Percentiles rank a stretch among this genome's conserved stretches.
These are phyloP conservation scores for Phocoena sinus DNA, from an alignment of 2,113 vertebrate genomes.

Conservation along the genomic window DNA sequence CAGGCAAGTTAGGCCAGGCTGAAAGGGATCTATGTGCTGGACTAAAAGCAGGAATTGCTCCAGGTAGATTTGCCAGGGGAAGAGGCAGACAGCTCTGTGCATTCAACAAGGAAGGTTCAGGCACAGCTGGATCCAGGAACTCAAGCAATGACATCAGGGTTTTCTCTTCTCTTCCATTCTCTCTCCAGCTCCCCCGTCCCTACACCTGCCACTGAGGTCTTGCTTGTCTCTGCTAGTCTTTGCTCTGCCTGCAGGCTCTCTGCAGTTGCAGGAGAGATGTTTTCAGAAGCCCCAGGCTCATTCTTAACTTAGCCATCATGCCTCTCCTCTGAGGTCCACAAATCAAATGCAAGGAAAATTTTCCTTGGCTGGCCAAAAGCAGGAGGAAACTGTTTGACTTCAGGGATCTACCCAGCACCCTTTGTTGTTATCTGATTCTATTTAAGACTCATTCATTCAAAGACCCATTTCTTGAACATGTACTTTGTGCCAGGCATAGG, in stretches of 20 bases:
- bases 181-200: neutral
- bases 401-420: neutral
- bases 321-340: neutral
- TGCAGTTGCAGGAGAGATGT: neutral
- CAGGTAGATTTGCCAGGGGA: neutral
- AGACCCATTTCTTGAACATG: neutral
- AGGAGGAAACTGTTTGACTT: neutral
- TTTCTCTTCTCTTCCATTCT: neutral
- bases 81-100: neutral
- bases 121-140: neutral
- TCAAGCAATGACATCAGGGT: neutral
- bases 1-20: neutral
- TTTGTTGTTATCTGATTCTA: neutral
- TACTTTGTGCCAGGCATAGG: neutral
- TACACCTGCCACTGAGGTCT: rapidly evolving
- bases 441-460: neutral
- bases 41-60: neutral
- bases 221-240: neutral
- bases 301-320: neutral
- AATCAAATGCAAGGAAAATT: neutral
- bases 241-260: neutral
- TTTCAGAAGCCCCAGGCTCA: neutral
- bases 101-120: neutral
- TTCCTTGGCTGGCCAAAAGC: neutral
- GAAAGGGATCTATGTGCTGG: neutral